A percentile compares a stretch with the other conserved stretches of the same genome.
Conservation (phyloP, 2,797 vertebrate genomes). For the Artibeus jamaicensis region DNA sequence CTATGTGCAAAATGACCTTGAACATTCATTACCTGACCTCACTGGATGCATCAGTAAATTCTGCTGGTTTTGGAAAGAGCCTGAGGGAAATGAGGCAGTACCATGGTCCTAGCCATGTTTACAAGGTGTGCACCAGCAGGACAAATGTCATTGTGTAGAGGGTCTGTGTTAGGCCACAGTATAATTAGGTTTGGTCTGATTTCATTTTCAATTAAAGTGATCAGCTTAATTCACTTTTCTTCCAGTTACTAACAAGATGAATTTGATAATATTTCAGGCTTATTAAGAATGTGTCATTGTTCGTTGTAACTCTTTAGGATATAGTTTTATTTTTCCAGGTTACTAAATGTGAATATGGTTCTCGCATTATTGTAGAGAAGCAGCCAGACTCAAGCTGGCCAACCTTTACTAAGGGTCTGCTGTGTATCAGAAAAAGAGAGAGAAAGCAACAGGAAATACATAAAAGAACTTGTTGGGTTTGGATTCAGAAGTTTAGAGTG, state of each 20-base stretch:
- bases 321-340: conserved; percentile 10
- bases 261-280: conserved; percentile 41
- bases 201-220: conserved; percentile 59
- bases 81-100: conserved; percentile 50
- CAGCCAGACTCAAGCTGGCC: neutral
- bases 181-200: conserved; percentile 48
- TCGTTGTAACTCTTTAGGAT: conserved; percentile 26
- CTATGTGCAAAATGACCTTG: conserved; percentile 63
- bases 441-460: neutral
- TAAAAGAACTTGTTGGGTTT: neutral
- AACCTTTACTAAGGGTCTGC: neutral
- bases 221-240: conserved; percentile 58
- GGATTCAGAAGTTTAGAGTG: neutral
- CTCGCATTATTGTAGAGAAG: neutral
- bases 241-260: conserved; percentile 51
- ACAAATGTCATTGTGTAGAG: neutral
- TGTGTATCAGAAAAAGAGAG: neutral
- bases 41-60: conserved; percentile 45
- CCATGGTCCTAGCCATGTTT: conserved; percentile 21
- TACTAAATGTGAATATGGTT: neutral
- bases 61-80: conserved; percentile 1
- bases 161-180: neutral
- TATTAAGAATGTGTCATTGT: neutral
- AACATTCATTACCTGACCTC: conserved; percentile 60
- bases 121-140: conserved; percentile 19